Percentiles rank a stretch among this genome's conserved stretches.
Evolutionary conservation across 2,888 invertebrate species (phyloP).

Genomic region (Mellilla xanthometata): DNA sequence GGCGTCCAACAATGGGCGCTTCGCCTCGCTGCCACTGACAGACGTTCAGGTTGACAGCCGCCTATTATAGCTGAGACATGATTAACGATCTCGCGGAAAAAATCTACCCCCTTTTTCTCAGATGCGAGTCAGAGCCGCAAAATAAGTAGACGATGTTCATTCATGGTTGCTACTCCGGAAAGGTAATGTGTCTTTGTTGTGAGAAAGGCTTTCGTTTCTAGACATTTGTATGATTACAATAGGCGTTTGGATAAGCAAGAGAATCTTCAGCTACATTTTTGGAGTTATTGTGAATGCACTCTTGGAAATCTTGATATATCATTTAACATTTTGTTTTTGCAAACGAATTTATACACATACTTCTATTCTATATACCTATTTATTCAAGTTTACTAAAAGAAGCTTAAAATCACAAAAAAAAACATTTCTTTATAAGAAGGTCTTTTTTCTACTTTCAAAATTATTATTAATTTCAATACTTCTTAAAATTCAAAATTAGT

Average conservation of each 20-base stretch:
- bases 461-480: too few relatives aligned
- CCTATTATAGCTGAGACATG: conserved; percentile 45
- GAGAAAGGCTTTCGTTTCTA: neutral
- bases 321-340: too few relatives aligned
- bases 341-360: too few relatives aligned
- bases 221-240: neutral
- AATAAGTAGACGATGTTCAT: conserved; percentile 11
- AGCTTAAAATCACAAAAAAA: too few relatives aligned
- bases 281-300: neutral
- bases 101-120: conserved; percentile 24
- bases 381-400: too few relatives aligned
- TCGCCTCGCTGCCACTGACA: conserved; percentile 27
- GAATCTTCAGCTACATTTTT: neutral
- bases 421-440: too few relatives aligned
- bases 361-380: too few relatives aligned
- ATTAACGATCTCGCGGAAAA: conserved; percentile 44
- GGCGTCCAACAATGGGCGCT: conserved; percentile 14
- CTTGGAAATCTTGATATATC: too few relatives aligned
- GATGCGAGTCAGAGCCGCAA: conserved; percentile 11
- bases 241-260: neutral
- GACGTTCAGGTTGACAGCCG: conserved; percentile 46
- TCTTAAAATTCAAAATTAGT: too few relatives aligned
- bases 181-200: neutral
- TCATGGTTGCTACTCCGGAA: neutral
- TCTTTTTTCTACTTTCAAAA: too few relatives aligned